phyloP scores from a whole-genome alignment of 2,113 vertebrate genomes.

The Clarias magur region DNA sequence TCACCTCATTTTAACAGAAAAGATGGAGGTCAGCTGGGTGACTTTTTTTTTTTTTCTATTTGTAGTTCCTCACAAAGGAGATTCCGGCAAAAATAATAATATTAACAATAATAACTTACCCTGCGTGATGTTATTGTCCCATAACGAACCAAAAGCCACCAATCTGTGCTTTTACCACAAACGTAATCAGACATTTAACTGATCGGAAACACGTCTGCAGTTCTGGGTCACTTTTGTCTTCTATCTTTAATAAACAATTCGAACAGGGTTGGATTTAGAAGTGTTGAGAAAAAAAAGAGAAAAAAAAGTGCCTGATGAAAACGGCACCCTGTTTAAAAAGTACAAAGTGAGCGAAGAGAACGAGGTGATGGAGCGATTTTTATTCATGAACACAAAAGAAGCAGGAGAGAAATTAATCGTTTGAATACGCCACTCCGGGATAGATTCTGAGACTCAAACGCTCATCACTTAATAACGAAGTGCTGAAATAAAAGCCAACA shows the following conservation, averaged over 20 bases:
- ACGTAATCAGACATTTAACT: background rate
- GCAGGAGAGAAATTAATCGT: no score
- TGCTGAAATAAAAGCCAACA: background rate
- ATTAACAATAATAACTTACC: background rate
- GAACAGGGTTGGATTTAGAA: no score
- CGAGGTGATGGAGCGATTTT: no score
- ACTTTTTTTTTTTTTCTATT: slow-evolving; percentile 6
- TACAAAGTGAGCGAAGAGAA: no score
- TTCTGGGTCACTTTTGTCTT: no score
- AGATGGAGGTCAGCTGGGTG: slow-evolving; percentile 6
- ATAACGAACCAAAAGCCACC: slow-evolving; percentile 15
- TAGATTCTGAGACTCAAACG: background rate
- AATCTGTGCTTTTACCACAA: background rate
- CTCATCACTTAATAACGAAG: background rate
- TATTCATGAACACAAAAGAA: no score
- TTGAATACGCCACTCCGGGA: no score
- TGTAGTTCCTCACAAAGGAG: background rate
- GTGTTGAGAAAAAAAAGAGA: no score
- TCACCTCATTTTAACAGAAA: slow-evolving; percentile 19
- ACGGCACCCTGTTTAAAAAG: no score
- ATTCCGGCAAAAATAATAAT: background rate
- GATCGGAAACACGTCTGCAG: background rate
- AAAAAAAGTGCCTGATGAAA: no score
- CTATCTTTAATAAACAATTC: no score
- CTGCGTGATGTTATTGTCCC: background rate